A percentile compares a stretch with the other conserved stretches of the same genome.
phyloP scores from a whole-genome alignment of 2,888 invertebrate species.

The Napeogenes sylphis region DNA sequence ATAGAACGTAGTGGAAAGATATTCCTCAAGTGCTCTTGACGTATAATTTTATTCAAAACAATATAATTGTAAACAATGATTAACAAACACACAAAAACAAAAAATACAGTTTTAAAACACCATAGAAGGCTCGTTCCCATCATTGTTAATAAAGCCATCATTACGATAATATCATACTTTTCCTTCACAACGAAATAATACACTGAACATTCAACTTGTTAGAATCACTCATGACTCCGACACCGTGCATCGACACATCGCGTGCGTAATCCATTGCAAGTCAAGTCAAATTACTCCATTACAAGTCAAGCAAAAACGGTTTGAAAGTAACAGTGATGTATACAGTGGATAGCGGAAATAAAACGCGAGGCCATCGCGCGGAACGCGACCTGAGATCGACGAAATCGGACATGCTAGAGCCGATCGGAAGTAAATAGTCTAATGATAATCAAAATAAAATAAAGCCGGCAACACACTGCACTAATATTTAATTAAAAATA shows the following conservation, averaged over 20 bases:
- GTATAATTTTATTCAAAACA: too few species aligned
- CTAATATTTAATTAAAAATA: constrained; percentile 20
- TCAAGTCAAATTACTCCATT: too few species aligned
- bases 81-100: too few species aligned
- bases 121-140: too few species aligned
- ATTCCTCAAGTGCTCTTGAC: too few species aligned
- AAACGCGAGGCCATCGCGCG: constrained; percentile 42
- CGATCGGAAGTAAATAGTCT: constrained; percentile 35
- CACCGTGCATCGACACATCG: constrained; percentile 41
- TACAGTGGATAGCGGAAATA: constrained; percentile 46
- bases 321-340: constrained; percentile 65
- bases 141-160: constrained; percentile 1
- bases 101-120: too few species aligned
- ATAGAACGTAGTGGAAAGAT: too few species aligned
- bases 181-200: too few species aligned
- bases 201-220: constrained; percentile 13
- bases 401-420: constrained; percentile 38
- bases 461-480: constrained; percentile 3
- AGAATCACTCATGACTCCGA: constrained; percentile 23
- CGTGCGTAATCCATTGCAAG: constrained; percentile 42
- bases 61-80: too few species aligned
- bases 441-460: not conserved
- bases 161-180: constrained; percentile 6
- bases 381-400: constrained; percentile 42
- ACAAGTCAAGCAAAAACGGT: constrained; percentile 40